phyloP scores from a whole-genome alignment of 2,888 invertebrate genomes.

The Griposia aprilina region DNA sequence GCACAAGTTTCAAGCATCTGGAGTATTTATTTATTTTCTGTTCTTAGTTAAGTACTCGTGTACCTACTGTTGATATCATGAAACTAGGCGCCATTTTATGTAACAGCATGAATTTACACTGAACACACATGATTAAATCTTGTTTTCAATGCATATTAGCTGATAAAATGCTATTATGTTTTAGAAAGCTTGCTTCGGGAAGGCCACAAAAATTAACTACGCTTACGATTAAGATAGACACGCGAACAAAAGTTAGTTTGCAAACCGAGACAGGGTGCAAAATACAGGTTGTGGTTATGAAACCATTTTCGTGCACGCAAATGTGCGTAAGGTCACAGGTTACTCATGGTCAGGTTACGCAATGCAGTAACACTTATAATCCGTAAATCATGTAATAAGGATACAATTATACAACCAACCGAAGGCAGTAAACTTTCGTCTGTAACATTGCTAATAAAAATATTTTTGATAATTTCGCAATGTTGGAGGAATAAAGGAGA shows the following conservation, averaged over 20 bases:
- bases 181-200: slow-evolving; percentile 77
- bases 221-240: slow-evolving; percentile 74
- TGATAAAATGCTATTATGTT: slow-evolving; percentile 58
- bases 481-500: slow-evolving; percentile 19
- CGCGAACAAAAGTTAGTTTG: slow-evolving; percentile 72
- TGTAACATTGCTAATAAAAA: background rate
- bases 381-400: slow-evolving; percentile 41
- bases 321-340: slow-evolving; percentile 74
- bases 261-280: slow-evolving; percentile 71
- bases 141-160: slow-evolving; percentile 46
- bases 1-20: slow-evolving; percentile 21
- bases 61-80: background rate
- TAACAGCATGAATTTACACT: slow-evolving; percentile 16
- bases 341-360: too few relatives aligned
- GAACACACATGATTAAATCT: slow-evolving; percentile 36
- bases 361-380: slow-evolving; percentile 53
- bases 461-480: slow-evolving; percentile 15
- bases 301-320: slow-evolving; percentile 75
- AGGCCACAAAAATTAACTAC: slow-evolving; percentile 75
- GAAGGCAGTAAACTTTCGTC: slow-evolving; percentile 1
- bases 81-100: background rate
- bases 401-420: slow-evolving; percentile 22
- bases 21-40: background rate
- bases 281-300: slow-evolving; percentile 73
- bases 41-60: background rate